phyloP scores from a whole-genome alignment of 2,888 invertebrate species.

The Cephalotes varians region DNA sequence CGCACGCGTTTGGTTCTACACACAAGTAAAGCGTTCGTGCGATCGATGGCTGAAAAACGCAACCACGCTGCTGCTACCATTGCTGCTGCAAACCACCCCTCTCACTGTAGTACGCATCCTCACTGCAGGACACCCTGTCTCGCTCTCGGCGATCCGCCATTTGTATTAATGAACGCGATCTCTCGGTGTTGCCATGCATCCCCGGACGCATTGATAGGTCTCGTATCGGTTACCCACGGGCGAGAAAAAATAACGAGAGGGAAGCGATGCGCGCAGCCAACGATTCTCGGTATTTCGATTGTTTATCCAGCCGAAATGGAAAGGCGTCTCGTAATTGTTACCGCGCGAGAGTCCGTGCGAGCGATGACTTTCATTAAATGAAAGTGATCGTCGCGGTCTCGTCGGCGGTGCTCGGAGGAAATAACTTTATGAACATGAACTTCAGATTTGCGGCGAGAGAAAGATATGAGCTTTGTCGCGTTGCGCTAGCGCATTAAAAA shows the following conservation, averaged over 20 bases:
- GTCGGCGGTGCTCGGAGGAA: neutral
- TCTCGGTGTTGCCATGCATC: constrained; percentile 62
- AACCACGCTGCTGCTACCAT: constrained; percentile 32
- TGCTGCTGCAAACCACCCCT: constrained; percentile 26
- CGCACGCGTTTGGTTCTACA: constrained; percentile 67
- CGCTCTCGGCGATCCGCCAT: constrained; percentile 68
- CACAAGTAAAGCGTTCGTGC: constrained; percentile 11
- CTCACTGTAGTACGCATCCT: constrained; percentile 39
- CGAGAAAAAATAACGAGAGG: constrained; percentile 51
- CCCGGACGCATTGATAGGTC: constrained; percentile 57
- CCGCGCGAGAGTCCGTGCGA: neutral
- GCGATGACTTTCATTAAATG: constrained; percentile 46
- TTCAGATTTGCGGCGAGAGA: constrained; percentile 17
- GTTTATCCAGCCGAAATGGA: constrained; percentile 66
- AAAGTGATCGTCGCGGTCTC: constrained; percentile 21
- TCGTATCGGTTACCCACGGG: constrained; percentile 37
- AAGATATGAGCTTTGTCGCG: constrained; percentile 8
- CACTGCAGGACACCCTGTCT: constrained; percentile 57
- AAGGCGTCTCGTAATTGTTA: constrained; percentile 53
- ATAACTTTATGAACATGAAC: constrained; percentile 29
- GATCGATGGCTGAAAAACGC: constrained; percentile 70
- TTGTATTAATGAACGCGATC: constrained; percentile 77
- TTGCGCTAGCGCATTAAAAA: neutral
- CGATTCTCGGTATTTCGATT: constrained; percentile 51
- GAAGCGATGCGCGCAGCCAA: constrained; percentile 38